Base-by-base conservation (phyloP, 2,113 vertebrate species). In the Grammomys surdaster region DNA sequence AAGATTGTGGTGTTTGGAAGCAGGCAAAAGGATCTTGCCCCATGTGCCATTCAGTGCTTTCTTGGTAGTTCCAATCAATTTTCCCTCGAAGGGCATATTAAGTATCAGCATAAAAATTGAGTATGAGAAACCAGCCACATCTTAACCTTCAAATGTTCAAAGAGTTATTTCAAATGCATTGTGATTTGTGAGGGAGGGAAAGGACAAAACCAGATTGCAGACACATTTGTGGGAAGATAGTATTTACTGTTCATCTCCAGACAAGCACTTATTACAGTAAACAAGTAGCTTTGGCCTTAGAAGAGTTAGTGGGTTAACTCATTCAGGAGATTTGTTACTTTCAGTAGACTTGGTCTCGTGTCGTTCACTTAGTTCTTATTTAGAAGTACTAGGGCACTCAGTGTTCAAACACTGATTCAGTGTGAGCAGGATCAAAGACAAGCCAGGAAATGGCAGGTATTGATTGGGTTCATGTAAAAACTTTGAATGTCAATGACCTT, bases 391-490 rank as follows among this genome's bases (percentile, higher is more conserved):
- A 40, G 60, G 16, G 65, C 81, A 19, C 54, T 28, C 58, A 31
- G 0, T 6, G 1, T 80, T 63, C 31, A 78, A 20, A 60, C 93
- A 56, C 0, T 33, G 80, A 43, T 70, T 88, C 31, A 19, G 26
- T 19, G 69, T 19, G 73, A 77, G 93, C n/a, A 51, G 75, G 43
- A 91, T 92, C 86, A 96, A 92, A 96, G 90, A 67, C 43, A 95
- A 92, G 67, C 40, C 69, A 73, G 69, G 70, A 65, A 70, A 67
- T 48, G 75, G 31, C 20, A 28, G 51, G n/a, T 88, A 76, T 75
- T 91, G 80, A 95, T 76, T 89, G 69, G 46, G 82, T 90, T 97
- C 91, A 75, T 90, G 88, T 54, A 84, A 92, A 91, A 95, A n/a
- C 14, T 48, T 91, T 78, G 65, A 72, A 76, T 89, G 48, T 84